Evolutionary conservation across 2,888 invertebrate genomes (phyloP), one percentile per base, ranked within the genome.

Genomic region (Oscheius sp.): DNA sequence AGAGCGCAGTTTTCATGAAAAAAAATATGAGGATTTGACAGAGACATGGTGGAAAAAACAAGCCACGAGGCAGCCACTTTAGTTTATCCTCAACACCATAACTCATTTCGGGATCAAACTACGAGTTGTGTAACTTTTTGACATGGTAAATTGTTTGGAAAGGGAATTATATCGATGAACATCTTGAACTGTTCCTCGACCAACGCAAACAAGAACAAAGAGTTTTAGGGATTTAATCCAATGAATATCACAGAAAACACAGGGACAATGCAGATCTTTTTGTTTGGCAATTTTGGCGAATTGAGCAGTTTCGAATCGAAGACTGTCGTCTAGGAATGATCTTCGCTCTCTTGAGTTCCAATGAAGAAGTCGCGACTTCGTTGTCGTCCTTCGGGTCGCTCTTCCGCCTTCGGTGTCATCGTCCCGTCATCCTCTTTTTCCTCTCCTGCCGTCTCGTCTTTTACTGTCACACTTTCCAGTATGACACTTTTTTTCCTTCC

Each of bases 351-450:
- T 18, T 66, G 66, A 1, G 66, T n/a, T 1, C 66, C 66, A 18
- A 66, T 66, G 66, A 66, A 66, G 21, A 66, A 66, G 35, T 66
- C 66, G 25, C 49, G 46, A 35, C 66, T 66, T n/a, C 66, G 49
- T n/a, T 66, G 66, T 0, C 66, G 49, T 0, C 52, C 66, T 12
- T 52, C 52, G 16, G 66, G 49, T 18, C 41, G 29, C 61, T 43
- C 61, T 27, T 52, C 66, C 13, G 41, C 46, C 9, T 63, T 63
- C 35, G 35, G 35, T 6, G 35, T 35, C 35, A 9, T 35, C 5
- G 3, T 35, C 35, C 35, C 35, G 35, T 35, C n/a, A n/a, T n/a
- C 35, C 35, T 35, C 35, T 23, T 61, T 61, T 49, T 64, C 64
- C 46, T 64, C 46, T 1, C 12, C 45, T 2, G 5, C 6, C 7